phyloP scores from a whole-genome alignment of 2,797 vertebrate genomes.

The Syngnathus acus region DNA sequence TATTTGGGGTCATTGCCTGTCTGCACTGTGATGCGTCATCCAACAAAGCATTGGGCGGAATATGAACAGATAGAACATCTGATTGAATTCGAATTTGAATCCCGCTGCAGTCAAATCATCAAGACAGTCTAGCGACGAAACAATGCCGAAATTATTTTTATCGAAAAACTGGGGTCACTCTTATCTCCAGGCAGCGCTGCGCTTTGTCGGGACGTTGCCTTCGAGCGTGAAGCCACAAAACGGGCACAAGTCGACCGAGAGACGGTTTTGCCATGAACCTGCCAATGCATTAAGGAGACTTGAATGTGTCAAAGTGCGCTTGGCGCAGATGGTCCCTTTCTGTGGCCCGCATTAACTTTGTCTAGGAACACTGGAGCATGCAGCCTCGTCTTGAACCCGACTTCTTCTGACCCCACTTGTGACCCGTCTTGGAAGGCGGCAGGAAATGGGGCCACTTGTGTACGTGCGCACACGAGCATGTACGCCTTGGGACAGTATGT shows the following conservation, averaged over 20 bases:
- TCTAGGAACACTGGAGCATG: slow-evolving; percentile 63
- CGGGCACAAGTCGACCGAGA: too few species aligned
- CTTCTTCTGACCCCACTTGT: slow-evolving; percentile 49
- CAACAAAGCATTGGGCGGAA: background rate
- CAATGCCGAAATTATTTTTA: too few species aligned
- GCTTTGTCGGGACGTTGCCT: too few species aligned
- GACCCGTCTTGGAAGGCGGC: slow-evolving; percentile 38
- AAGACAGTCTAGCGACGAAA: too few species aligned
- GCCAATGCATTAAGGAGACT: slow-evolving; percentile 9
- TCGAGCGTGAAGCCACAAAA: slow-evolving; percentile 7
- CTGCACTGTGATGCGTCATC: slow-evolving; percentile 27
- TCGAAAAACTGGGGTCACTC: too few species aligned
- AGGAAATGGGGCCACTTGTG: slow-evolving; percentile 50
- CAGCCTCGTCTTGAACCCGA: slow-evolving; percentile 31
- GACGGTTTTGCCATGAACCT: too few species aligned
- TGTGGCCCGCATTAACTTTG: slow-evolving; percentile 42
- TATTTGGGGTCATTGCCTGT: slow-evolving; percentile 24
- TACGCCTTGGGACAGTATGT: slow-evolving; percentile 54
- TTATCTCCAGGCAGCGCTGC: too few species aligned
- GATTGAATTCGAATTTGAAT: too few species aligned
- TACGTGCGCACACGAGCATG: slow-evolving; percentile 33
- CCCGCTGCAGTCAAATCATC: too few species aligned
- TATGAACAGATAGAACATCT: too few species aligned
- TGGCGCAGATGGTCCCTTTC: slow-evolving; percentile 55
- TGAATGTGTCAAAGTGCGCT: slow-evolving; percentile 42